phyloP scores from a whole-genome alignment of 2,888 invertebrate species.

The Seladonia tumulorum region DNA sequence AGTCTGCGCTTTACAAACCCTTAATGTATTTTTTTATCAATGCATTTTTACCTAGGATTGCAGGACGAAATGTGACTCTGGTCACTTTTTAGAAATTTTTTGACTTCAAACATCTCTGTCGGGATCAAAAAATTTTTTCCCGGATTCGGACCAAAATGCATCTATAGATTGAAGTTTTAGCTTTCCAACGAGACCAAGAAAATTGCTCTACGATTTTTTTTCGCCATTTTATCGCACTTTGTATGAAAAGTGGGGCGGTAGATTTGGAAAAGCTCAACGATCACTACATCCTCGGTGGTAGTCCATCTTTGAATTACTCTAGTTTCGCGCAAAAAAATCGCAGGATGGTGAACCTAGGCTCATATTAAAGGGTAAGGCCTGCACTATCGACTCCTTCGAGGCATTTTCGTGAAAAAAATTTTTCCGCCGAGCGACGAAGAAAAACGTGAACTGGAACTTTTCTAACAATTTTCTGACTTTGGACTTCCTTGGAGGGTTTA shows the following conservation, averaged over 20 bases:
- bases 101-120: neutral
- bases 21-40: fast-evolving
- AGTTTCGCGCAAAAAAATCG: neutral
- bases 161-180: neutral
- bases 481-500: neutral
- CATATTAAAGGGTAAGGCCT: neutral
- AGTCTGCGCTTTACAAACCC: neutral
- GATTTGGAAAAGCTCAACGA: neutral
- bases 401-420: neutral
- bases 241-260: neutral
- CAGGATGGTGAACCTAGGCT: neutral
- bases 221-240: neutral
- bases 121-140: neutral
- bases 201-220: neutral
- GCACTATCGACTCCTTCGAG: neutral
- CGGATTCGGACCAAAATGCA: fast-evolving
- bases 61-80: neutral
- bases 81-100: neutral
- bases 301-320: fast-evolving
- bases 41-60: neutral
- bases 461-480: neutral
- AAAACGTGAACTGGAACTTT: neutral
- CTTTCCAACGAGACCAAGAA: neutral
- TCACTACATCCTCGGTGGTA: neutral
- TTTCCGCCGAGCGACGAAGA: neutral